Base-by-base conservation (phyloP, 2,797 vertebrate genomes). In the Falco berigora region DNA sequence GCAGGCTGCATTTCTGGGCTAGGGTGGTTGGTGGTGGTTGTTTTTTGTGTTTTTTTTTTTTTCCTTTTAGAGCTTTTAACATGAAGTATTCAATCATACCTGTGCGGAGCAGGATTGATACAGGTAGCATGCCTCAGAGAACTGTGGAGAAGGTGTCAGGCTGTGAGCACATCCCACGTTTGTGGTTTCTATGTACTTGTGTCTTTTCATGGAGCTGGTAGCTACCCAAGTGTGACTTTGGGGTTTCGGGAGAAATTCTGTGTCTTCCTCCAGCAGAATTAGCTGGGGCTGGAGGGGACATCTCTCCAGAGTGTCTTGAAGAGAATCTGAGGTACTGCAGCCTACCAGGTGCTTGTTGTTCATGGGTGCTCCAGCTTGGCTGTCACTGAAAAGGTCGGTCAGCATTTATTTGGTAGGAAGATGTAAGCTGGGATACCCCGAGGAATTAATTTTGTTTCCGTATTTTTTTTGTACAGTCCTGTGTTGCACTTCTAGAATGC, bases 401-500 rank as follows among this genome's bases (percentile, higher is more conserved):
- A n/a, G 40, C 0, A 0, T 22, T 24, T 36, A 3, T 19, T 55
- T 12, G 2, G 32, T 14, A 10, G 68, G 82, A 38, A n/a, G 9
- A n/a, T 36, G 71, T 36, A n/a, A 47, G 68, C 52, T 38, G 61
- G 71, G 34, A 40, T n/a, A 30, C 30, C 49, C 68, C 38, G 14
- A 52, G 64, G 52, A 40, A 44, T 68, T 76, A 0, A 7, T 68
- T 63, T 36, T 34, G 2, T 50, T 56, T 18, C n/a, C 38, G 0
- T 4, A 1, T 4, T 47, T 52, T 47, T 52, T 59, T 49, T 28
- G 5, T 28, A 3, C 32, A 14, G 15, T 30, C 14, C 24, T 9
- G 17, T 61, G 21, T 56, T 67, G n/a, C 5, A 12, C 71, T 75
- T 79, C 67, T 52, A 34, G 72, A 58, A 66, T 21, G 12, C 56